These are phyloP conservation scores for Engystomops pustulosus DNA, from an alignment of 2,113 vertebrate species.

Conservation along the genomic window DNA sequence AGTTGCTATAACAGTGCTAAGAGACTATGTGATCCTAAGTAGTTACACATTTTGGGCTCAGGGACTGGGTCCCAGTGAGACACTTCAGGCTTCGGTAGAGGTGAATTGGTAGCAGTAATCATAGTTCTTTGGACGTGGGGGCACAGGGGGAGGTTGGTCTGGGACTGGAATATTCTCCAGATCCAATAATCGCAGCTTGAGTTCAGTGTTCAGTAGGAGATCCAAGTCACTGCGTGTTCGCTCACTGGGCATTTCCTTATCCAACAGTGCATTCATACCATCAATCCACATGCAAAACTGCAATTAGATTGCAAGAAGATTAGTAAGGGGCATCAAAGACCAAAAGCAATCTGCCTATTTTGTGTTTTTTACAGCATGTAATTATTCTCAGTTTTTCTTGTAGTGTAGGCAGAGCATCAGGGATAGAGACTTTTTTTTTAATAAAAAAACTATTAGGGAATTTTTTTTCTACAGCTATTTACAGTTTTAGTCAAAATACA, in stretches of 20 bases:
- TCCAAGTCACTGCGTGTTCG: slow-evolving; percentile 91
- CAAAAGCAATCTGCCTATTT: too few relatives aligned
- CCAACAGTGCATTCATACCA: slow-evolving; percentile 89
- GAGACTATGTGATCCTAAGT: too few relatives aligned
- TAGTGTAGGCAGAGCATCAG: too few relatives aligned
- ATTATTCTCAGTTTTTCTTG: too few relatives aligned
- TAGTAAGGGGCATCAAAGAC: neutral
- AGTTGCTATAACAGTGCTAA: too few relatives aligned
- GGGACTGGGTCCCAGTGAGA: neutral
- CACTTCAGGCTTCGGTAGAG: slow-evolving; percentile 79
- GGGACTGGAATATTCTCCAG: slow-evolving; percentile 94
- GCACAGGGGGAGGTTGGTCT: slow-evolving; percentile 82
- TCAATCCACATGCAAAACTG: slow-evolving; percentile 97
- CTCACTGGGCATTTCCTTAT: slow-evolving; percentile 90
- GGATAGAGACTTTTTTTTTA: too few relatives aligned
- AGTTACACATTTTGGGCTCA: neutral
- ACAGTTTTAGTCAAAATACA: too few relatives aligned
- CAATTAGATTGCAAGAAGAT: neutral
- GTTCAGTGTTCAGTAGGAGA: slow-evolving; percentile 94
- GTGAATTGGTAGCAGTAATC: slow-evolving; percentile 97
- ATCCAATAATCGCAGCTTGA: slow-evolving; percentile 93
- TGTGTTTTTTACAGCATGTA: too few relatives aligned
- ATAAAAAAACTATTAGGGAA: too few relatives aligned
- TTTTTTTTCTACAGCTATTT: too few relatives aligned
- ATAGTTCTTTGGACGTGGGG: slow-evolving; percentile 92